Evolutionary conservation across 2,113 vertebrate species (phyloP).

Genomic region (Strigops habroptila): DNA sequence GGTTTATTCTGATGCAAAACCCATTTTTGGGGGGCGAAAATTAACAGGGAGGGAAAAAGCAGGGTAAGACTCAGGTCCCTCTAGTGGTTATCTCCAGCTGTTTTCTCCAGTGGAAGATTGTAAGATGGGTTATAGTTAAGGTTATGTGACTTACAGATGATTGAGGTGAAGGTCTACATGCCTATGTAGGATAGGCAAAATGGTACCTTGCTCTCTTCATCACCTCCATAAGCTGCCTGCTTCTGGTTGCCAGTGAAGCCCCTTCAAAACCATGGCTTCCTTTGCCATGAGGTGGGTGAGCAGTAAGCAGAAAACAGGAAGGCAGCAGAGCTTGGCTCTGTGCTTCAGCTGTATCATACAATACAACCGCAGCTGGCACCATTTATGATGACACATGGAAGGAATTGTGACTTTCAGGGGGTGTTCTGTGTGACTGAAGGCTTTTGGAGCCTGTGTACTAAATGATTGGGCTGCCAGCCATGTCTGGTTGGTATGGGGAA

Average conservation of each 20-base stretch:
- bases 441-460: background rate
- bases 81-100: background rate
- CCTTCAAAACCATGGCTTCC: background rate
- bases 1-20: background rate
- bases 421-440: background rate
- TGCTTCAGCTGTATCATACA: background rate
- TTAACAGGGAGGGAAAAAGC: background rate
- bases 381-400: background rate
- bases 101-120: background rate
- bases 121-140: background rate
- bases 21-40: background rate
- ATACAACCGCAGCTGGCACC: rapidly evolving
- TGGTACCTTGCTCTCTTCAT: background rate
- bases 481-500: background rate
- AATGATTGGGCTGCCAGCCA: background rate
- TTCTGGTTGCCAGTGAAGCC: background rate
- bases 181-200: background rate
- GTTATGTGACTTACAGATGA: background rate
- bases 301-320: background rate
- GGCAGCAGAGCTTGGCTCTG: background rate
- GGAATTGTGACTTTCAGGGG: background rate
- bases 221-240: background rate
- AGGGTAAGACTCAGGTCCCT: rapidly evolving
- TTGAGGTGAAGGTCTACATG: background rate
- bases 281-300: background rate